Percentiles rank a stretch among this genome's conserved stretches.
phyloP scores from a whole-genome alignment of 1,140 invertebrate species.

The Hermetia illucens region DNA sequence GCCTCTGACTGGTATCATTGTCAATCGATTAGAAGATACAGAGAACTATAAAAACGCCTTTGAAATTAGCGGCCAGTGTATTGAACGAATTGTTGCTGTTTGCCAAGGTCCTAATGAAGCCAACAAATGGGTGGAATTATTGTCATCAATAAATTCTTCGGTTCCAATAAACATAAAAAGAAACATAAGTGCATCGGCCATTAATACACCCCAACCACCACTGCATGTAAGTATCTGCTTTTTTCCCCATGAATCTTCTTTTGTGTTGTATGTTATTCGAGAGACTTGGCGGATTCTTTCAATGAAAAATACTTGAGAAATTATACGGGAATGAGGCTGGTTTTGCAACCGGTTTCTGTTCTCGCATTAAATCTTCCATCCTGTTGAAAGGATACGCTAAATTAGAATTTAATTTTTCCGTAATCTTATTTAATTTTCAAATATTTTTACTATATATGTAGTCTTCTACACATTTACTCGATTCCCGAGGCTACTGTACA shows the following conservation, averaged over 20 bases:
- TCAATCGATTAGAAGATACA: conserved; percentile 61
- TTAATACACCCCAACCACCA: conserved; percentile 30
- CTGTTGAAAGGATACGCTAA: too few species aligned
- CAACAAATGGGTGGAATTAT: conserved; percentile 70
- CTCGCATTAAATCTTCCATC: too few species aligned
- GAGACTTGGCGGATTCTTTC: too few species aligned
- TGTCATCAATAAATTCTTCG: conserved; percentile 35
- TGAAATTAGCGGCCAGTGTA: conserved; percentile 84
- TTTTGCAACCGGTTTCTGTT: too few species aligned
- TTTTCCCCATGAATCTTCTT: too few species aligned
- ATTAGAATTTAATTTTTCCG: too few species aligned
- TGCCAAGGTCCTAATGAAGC: conserved; percentile 75
- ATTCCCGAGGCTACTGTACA: conserved; percentile 35
- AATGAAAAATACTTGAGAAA: too few species aligned
- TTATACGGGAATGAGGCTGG: too few species aligned
- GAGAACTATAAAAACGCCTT: conserved; percentile 77
- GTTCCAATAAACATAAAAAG: conserved; percentile 30
- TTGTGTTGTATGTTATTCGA: too few species aligned
- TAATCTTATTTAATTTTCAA: too few species aligned
- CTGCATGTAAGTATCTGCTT: conserved; percentile 44
- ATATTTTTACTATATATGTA: too few species aligned
- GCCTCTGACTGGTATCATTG: conserved; percentile 68
- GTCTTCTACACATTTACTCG: conserved; percentile 24
- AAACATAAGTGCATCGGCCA: conserved; percentile 25
- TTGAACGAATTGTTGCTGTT: conserved; percentile 74